phyloP scores from a whole-genome alignment of 1,140 invertebrate genomes.

The Hylyphantes graminicola region DNA sequence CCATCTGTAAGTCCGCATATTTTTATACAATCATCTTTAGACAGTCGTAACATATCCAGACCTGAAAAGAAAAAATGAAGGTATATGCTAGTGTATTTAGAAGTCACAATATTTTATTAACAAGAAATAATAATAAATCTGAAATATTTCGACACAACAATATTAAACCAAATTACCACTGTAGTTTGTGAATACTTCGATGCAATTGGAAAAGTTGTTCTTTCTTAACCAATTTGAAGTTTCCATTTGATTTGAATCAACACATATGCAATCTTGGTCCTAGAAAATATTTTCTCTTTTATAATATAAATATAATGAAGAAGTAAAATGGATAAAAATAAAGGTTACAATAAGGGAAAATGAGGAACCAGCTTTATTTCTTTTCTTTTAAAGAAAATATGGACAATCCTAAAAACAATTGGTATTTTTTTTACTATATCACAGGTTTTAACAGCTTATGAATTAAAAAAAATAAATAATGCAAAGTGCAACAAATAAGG shows the following conservation, averaged over 20 bases:
- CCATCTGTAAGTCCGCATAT: constrained; percentile 91
- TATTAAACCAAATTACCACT: constrained; percentile 71
- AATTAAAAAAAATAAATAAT: too few relatives aligned
- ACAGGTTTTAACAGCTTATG: too few relatives aligned
- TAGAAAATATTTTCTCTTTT: background rate
- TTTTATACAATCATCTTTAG: constrained; percentile 90
- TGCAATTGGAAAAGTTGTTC: constrained; percentile 81
- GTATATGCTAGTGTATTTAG: background rate
- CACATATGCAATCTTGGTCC: constrained; percentile 67
- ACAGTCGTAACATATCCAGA: constrained; percentile 85
- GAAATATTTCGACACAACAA: background rate
- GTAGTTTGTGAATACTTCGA: constrained; percentile 83
- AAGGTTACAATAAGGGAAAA: background rate
- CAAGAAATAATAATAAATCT: background rate
- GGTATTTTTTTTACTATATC: too few relatives aligned
- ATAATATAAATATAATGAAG: background rate
- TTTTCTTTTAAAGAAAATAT: too few relatives aligned
- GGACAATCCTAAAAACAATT: too few relatives aligned
- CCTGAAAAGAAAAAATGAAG: constrained; percentile 66
- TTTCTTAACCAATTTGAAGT: constrained; percentile 83
- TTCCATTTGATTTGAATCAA: constrained; percentile 77
- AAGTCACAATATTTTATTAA: background rate
- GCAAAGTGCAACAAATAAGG: too few relatives aligned
- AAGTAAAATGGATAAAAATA: constrained; percentile 9
- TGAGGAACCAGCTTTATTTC: background rate